A percentile compares a stretch with the other conserved stretches of the same genome.
These are phyloP conservation scores for Gorsachius goisagi DNA, from an alignment of 2,113 vertebrate species.

Conservation along the genomic window DNA sequence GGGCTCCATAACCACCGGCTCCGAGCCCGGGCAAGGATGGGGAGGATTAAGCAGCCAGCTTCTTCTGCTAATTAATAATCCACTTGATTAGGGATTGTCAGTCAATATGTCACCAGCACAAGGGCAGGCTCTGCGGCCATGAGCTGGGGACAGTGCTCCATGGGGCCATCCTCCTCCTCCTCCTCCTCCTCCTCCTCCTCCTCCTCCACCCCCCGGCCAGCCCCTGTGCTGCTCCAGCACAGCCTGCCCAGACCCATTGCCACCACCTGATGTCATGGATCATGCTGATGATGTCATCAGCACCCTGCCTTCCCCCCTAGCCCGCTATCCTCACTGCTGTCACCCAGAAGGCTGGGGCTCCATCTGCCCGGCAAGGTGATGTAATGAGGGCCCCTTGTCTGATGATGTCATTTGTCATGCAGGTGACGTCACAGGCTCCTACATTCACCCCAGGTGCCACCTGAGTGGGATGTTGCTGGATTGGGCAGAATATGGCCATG, in stretches of 20 bases:
- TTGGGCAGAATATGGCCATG: accelerated
- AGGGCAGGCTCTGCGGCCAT: not conserved
- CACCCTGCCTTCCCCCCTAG: not conserved
- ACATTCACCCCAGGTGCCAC: not conserved
- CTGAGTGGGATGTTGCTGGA: accelerated
- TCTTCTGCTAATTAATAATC: constrained; percentile 49
- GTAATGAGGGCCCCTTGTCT: not conserved
- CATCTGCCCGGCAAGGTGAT: not conserved
- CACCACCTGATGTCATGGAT: not conserved
- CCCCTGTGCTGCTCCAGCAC: not conserved
- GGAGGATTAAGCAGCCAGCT: not conserved
- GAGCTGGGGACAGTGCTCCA: accelerated
- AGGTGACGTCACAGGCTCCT: not conserved
- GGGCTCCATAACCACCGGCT: not conserved
- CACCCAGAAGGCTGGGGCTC: not conserved
- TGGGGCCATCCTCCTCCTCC: not conserved
- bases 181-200: not conserved
- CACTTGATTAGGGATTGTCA: constrained; percentile 7
- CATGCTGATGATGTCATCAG: not conserved
- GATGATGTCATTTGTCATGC: not conserved
- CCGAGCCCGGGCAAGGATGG: not conserved
- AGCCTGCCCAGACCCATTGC: not conserved
- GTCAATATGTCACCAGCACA: not conserved
- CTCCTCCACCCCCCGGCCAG: not conserved
- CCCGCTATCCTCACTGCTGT: not conserved